A percentile compares a stretch with the other conserved stretches of the same genome.
phyloP scores from a whole-genome alignment of 2,888 invertebrate species.

The Thymelicus sylvestris region DNA sequence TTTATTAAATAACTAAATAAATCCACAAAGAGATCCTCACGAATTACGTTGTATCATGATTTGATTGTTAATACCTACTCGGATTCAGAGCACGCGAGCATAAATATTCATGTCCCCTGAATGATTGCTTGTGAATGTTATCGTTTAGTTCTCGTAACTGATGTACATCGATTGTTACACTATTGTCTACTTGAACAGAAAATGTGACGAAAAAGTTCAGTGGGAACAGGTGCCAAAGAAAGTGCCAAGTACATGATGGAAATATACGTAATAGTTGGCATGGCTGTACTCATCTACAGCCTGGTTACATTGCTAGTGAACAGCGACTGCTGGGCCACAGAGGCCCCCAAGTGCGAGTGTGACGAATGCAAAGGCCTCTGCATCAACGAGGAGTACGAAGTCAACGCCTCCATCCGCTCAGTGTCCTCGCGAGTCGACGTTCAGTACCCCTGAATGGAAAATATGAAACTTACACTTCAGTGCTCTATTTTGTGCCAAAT shows the following conservation, averaged over 20 bases:
- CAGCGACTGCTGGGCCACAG: slow-evolving; percentile 67
- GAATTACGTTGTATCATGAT: no score
- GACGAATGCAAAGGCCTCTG: slow-evolving; percentile 71
- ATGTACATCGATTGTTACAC: background rate
- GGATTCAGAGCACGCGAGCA: background rate
- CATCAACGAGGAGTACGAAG: slow-evolving; percentile 47
- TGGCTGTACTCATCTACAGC: slow-evolving; percentile 72
- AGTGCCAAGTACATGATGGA: slow-evolving; percentile 57
- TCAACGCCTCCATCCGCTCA: slow-evolving; percentile 52
- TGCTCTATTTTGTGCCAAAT: slow-evolving; percentile 37
- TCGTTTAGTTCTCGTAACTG: background rate
- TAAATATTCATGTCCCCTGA: slow-evolving; percentile 12
- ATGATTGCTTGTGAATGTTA: background rate
- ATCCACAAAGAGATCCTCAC: no score
- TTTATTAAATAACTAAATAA: no score
- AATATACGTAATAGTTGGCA: slow-evolving; percentile 72
- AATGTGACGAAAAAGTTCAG: slow-evolving; percentile 21
- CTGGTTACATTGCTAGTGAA: slow-evolving; percentile 63
- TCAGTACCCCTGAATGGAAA: slow-evolving; percentile 51
- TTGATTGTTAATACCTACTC: no score
- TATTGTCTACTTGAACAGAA: background rate
- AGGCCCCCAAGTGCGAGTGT: slow-evolving; percentile 67
- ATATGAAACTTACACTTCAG: background rate
- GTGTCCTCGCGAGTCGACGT: slow-evolving; percentile 67
- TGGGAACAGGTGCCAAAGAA: slow-evolving; percentile 12